Conservation (phyloP, 2,888 invertebrate genomes). For the Rhagium mordax region DNA sequence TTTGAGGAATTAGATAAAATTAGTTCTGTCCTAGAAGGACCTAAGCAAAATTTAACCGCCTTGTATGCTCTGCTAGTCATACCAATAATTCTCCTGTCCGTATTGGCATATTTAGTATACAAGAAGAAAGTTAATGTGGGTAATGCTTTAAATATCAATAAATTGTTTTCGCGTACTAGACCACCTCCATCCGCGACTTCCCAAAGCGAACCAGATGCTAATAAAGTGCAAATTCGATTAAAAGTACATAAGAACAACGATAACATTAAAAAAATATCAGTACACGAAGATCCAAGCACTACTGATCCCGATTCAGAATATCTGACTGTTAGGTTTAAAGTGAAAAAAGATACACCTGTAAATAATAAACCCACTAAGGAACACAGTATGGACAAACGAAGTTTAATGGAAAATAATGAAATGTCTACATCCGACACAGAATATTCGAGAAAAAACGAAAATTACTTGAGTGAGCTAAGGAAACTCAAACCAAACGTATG, state of each 20-base stretch:
- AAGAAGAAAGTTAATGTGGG: conserved; percentile 4
- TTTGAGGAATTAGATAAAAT: conserved; percentile 11
- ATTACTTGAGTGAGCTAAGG: conserved; percentile 26
- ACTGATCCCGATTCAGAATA: conserved; percentile 34
- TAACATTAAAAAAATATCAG: conserved; percentile 21
- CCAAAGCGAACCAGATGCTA: background rate
- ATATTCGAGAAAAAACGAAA: background rate
- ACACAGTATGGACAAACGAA: background rate
- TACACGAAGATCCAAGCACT: conserved; percentile 8
- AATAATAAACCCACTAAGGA: background rate
- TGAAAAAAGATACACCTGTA: conserved; percentile 14
- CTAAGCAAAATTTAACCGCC: background rate
- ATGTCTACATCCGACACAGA: background rate
- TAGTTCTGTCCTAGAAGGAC: background rate
- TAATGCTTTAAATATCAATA: background rate
- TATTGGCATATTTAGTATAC: conserved; percentile 5
- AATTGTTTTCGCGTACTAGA: background rate
- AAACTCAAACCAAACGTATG: conserved; percentile 19
- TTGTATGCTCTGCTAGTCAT: conserved; percentile 7
- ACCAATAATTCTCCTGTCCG: background rate
- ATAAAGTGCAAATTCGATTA: conserved; percentile 24
- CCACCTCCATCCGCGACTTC: background rate
- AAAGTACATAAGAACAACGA: conserved; percentile 30
- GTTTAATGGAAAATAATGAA: background rate
- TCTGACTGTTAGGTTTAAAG: conserved; percentile 37